phyloP scores from a whole-genome alignment of 2,888 invertebrate genomes.

The Lottia scabra region DNA sequence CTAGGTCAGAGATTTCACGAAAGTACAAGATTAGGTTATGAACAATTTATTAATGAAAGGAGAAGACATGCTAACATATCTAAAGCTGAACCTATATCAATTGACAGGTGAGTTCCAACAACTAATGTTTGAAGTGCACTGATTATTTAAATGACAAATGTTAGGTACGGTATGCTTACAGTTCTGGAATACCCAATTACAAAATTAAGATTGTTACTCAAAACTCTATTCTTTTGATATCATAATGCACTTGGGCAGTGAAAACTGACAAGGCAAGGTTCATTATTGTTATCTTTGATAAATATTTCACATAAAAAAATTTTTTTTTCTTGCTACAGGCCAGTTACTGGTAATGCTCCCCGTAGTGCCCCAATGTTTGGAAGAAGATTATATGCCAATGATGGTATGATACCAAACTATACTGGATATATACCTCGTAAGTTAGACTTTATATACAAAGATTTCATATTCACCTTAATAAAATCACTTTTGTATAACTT shows the following conservation, averaged over 20 bases:
- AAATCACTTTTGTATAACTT: no score
- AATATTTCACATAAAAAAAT: no score
- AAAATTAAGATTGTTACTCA: no score
- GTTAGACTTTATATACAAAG: slow-evolving; percentile 22
- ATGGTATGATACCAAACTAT: slow-evolving; percentile 69
- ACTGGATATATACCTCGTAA: slow-evolving; percentile 69
- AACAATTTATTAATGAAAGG: slow-evolving; percentile 59
- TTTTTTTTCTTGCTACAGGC: neutral
- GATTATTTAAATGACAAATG: no score
- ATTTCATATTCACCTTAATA: no score
- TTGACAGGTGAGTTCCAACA: neutral
- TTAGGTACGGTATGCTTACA: no score
- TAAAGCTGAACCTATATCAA: neutral
- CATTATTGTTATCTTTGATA: no score
- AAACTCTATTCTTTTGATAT: no score
- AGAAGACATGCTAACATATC: slow-evolving; percentile 31
- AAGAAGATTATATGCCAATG: slow-evolving; percentile 57
- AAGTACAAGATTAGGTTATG: slow-evolving; percentile 61
- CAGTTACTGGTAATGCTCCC: neutral
- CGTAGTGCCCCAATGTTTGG: slow-evolving; percentile 19
- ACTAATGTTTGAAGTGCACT: no score
- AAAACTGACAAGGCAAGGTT: no score
- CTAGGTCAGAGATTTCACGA: slow-evolving; percentile 65
- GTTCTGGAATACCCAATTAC: no score
- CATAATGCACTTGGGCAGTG: no score